Evolutionary conservation across 2,888 invertebrate genomes (phyloP).

Genomic region (Idaea dimidiata): DNA sequence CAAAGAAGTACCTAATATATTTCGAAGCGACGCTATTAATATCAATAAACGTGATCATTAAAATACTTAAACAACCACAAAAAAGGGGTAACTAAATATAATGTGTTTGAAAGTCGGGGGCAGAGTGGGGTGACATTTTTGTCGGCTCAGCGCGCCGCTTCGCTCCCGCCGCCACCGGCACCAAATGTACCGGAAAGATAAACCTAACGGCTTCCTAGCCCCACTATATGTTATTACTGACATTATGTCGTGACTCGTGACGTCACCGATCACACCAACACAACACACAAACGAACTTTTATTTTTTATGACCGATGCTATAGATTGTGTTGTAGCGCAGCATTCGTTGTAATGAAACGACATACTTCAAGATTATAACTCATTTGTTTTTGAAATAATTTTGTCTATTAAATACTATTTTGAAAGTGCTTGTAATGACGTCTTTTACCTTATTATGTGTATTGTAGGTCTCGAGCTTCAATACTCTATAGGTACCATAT

Average conservation of each 20-base stretch:
- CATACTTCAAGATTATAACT: no score
- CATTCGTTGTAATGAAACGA: no score
- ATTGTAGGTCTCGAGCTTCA: no score
- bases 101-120: constrained; percentile 1
- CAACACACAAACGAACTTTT: constrained; percentile 30
- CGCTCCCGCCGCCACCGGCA: constrained; percentile 17
- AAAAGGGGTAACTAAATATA: constrained; percentile 1
- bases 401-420: no score
- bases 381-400: no score
- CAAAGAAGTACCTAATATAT: background rate
- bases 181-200: constrained; percentile 62
- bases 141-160: constrained; percentile 47
- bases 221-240: constrained; percentile 35
- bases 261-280: constrained; percentile 28
- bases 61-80: background rate
- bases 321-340: no score
- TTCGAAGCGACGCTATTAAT: background rate
- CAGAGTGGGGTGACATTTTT: constrained; percentile 37
- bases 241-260: constrained; percentile 29
- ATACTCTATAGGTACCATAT: no score
- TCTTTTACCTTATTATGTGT: no score
- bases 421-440: no score
- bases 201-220: constrained; percentile 33
- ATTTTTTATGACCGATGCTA: constrained; percentile 22
- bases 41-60: background rate